Conservation (phyloP, 2,797 vertebrate species). For the Neoniphon sammara region DNA sequence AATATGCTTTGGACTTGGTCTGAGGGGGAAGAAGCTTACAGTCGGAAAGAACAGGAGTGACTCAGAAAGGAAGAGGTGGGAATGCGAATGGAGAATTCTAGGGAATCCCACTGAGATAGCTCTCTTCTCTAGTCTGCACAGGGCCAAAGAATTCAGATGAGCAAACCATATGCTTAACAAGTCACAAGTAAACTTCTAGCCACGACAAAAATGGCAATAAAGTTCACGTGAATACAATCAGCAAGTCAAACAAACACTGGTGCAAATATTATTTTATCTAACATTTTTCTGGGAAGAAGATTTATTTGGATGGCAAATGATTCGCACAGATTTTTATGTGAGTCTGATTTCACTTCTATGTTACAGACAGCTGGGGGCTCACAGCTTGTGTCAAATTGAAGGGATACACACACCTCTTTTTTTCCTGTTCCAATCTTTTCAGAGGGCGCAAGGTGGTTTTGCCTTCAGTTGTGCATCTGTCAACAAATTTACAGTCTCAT, state of each 20-base stretch:
- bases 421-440: constrained; percentile 34
- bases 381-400: constrained; percentile 12
- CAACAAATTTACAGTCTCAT: constrained; percentile 40
- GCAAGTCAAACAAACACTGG: constrained; percentile 2
- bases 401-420: constrained; percentile 1
- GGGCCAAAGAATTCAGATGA: constrained; percentile 78
- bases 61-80: constrained; percentile 75
- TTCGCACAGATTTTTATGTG: constrained; percentile 3
- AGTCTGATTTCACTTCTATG: constrained; percentile 1
- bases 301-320: constrained; percentile 4
- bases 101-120: constrained; percentile 80
- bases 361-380: neutral
- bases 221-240: constrained; percentile 21
- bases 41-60: constrained; percentile 78
- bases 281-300: constrained; percentile 5
- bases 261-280: constrained; percentile 18
- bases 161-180: constrained; percentile 77
- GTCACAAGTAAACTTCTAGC: constrained; percentile 58
- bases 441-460: constrained; percentile 25
- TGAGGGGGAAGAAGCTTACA: constrained; percentile 54
- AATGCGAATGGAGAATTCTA: constrained; percentile 73
- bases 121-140: constrained; percentile 44
- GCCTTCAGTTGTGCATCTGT: constrained; percentile 25
- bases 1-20: constrained; percentile 64
- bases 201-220: constrained; percentile 41